Evolutionary conservation across 2,888 invertebrate species (phyloP).

Genomic region (Melieria crassipennis): DNA sequence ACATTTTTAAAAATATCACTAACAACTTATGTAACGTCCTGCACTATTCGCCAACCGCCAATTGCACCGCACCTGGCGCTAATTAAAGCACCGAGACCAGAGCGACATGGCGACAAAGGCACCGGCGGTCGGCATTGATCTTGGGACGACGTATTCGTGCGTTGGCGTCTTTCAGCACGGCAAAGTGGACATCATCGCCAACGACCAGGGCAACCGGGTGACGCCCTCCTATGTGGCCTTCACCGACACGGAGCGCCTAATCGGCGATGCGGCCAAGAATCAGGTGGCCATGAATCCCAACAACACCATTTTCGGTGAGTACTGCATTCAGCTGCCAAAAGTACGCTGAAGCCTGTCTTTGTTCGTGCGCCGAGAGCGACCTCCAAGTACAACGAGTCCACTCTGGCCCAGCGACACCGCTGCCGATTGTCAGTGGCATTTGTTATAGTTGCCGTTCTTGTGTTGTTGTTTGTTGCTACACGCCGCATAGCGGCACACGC

Average conservation of each 20-base stretch:
- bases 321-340: not conserved
- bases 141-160: conserved; percentile 94
- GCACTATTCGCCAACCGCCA: conserved; percentile 1
- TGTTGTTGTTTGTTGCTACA: too few species aligned
- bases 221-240: conserved; percentile 84
- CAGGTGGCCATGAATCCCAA: conserved; percentile 91
- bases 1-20: not conserved
- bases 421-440: too few species aligned
- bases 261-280: conserved; percentile 87
- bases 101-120: conserved; percentile 63
- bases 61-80: conserved; percentile 10
- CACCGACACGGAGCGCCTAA: conserved; percentile 85
- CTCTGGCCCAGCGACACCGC: too few species aligned
- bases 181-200: conserved; percentile 85
- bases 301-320: conserved; percentile 93
- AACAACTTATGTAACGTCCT: not conserved
- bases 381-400: too few species aligned
- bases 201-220: conserved; percentile 84
- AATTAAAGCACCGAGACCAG: conserved; percentile 28
- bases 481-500: too few species aligned
- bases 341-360: too few species aligned
- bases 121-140: conserved; percentile 71
- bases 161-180: conserved; percentile 92
- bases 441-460: too few species aligned
- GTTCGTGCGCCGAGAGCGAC: too few species aligned